These are phyloP conservation scores for Diplodus sargus DNA, from an alignment of 2,797 vertebrate genomes.

Conservation along the genomic window DNA sequence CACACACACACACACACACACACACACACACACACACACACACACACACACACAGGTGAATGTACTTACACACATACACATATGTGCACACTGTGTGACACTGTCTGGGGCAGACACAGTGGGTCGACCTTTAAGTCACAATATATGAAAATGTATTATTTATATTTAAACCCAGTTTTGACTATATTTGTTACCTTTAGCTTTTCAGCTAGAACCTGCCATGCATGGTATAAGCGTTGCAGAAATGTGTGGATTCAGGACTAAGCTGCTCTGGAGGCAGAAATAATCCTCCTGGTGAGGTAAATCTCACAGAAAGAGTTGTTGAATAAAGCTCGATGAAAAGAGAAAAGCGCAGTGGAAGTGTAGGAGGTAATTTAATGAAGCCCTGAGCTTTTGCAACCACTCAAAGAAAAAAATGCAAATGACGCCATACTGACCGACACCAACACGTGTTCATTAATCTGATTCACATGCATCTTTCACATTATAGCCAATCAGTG, in stretches of 20 bases:
- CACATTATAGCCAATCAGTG: not conserved
- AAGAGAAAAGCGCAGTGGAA: not conserved
- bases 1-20: conserved; percentile 53
- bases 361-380: not conserved
- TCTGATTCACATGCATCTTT: not conserved
- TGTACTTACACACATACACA: conserved; percentile 13
- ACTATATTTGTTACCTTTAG: not conserved
- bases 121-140: not conserved
- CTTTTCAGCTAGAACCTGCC: not conserved
- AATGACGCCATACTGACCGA: not conserved
- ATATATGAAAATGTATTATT: not conserved
- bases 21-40: conserved; percentile 28
- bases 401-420: not conserved
- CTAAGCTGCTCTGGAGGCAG: conserved; percentile 3
- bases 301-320: conserved; percentile 5
- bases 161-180: not conserved
- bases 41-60: conserved; percentile 51
- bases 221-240: not conserved
- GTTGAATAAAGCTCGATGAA: not conserved
- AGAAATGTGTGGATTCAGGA: conserved; percentile 1
- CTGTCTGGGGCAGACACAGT: not conserved
- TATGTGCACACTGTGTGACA: conserved; percentile 30
- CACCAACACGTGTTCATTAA: not conserved
- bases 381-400: not conserved
- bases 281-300: not conserved